These are phyloP conservation scores for Porites lutea DNA, from an alignment of 64 coral and sea anemone species.

Conservation along the genomic window DNA sequence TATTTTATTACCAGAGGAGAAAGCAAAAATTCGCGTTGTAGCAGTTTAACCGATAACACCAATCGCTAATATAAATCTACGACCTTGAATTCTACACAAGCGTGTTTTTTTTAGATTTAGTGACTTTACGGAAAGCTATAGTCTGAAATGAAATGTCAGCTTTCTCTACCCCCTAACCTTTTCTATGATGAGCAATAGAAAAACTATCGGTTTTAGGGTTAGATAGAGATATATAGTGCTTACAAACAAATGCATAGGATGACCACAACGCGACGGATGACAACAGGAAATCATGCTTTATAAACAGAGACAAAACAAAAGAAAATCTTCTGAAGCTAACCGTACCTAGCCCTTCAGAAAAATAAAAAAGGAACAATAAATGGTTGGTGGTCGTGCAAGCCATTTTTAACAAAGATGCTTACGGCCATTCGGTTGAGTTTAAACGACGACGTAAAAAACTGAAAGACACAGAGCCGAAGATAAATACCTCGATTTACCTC, in stretches of 20 bases:
- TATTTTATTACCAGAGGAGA: not conserved
- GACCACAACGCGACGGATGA: too few relatives aligned
- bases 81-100: not conserved
- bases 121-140: not conserved
- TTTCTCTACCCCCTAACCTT: too few relatives aligned
- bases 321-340: too few relatives aligned
- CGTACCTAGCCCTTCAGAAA: not conserved
- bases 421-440: not conserved
- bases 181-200: not conserved
- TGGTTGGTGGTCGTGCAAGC: not conserved
- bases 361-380: not conserved
- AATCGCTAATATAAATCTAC: not conserved
- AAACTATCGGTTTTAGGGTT: not conserved
- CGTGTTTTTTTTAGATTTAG: not conserved
- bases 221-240: not conserved
- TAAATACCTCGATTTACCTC: too few relatives aligned
- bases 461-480: too few relatives aligned
- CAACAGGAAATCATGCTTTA: too few relatives aligned
- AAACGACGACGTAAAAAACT: not conserved
- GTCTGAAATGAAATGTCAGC: not conserved
- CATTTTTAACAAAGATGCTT: not conserved
- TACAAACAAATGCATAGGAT: too few relatives aligned
- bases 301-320: too few relatives aligned
- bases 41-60: not conserved
- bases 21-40: too few relatives aligned